These are phyloP conservation scores for Marmota flaviventris DNA, from an alignment of 2,113 vertebrate species.

Conservation along the genomic window DNA sequence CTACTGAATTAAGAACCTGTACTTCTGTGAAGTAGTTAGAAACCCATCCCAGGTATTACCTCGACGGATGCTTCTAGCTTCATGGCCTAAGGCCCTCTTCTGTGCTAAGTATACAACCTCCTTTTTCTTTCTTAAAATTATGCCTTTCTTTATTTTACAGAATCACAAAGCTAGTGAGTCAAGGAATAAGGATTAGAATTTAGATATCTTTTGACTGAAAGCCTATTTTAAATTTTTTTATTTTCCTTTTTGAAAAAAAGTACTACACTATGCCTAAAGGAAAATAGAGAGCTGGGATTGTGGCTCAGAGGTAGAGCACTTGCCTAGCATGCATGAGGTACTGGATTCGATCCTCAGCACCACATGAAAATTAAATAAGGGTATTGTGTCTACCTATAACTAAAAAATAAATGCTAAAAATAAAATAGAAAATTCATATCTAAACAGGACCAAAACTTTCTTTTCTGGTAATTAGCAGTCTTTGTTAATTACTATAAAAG, in stretches of 20 bases:
- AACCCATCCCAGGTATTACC: rapidly evolving
- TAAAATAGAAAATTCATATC: neutral
- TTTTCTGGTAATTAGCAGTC: neutral
- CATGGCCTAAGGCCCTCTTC: neutral
- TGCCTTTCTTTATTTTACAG: neutral
- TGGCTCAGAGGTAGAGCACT: no score
- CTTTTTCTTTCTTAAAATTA: neutral
- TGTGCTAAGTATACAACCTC: rapidly evolving
- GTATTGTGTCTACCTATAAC: no score
- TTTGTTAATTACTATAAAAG: neutral
- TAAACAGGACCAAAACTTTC: neutral
- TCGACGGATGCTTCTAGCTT: neutral
- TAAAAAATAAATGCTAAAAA: no score
- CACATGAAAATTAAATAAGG: no score
- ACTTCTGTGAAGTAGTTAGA: neutral
- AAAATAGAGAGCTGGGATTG: neutral
- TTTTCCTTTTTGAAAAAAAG: neutral
- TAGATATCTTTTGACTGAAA: neutral
- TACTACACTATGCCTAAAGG: neutral
- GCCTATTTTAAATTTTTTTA: neutral
- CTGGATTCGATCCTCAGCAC: no score
- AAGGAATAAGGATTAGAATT: neutral
- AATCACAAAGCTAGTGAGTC: neutral
- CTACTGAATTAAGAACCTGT: neutral
- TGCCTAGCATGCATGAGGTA: no score